Evolutionary conservation across 2,797 vertebrate genomes (phyloP).

Genomic region (Sebastes reedi): DNA sequence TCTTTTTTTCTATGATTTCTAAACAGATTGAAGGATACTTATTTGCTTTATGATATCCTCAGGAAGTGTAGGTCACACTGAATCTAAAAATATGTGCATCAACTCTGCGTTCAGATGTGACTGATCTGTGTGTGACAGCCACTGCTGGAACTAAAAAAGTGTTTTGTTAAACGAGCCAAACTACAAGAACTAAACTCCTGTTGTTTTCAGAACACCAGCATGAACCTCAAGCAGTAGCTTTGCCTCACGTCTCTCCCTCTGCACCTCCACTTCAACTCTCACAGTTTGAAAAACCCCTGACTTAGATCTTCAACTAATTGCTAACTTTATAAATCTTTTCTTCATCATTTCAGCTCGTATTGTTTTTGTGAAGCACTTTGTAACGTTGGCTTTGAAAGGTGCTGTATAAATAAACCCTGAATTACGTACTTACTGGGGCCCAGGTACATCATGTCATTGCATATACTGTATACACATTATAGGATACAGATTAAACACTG

Average conservation of each 20-base stretch:
- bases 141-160: neutral
- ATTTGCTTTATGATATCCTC: neutral
- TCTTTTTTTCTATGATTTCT: neutral
- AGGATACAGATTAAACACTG: constrained; percentile 39
- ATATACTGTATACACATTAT: constrained; percentile 6
- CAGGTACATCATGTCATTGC: constrained; percentile 33
- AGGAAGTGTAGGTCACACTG: neutral
- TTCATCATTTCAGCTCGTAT: neutral
- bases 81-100: neutral
- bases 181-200: neutral
- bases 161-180: neutral
- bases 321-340: neutral
- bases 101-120: neutral
- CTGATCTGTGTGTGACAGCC: neutral
- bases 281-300: neutral
- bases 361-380: constrained; percentile 6
- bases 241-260: neutral
- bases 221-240: neutral
- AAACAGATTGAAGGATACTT: neutral
- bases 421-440: neutral
- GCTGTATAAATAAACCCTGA: constrained; percentile 34
- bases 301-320: neutral
- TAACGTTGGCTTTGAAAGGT: constrained; percentile 22
- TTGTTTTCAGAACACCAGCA: neutral
- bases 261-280: neutral